phyloP scores from a whole-genome alignment of 2,797 vertebrate species.

The Schizopygopsis malacanthus region DNA sequence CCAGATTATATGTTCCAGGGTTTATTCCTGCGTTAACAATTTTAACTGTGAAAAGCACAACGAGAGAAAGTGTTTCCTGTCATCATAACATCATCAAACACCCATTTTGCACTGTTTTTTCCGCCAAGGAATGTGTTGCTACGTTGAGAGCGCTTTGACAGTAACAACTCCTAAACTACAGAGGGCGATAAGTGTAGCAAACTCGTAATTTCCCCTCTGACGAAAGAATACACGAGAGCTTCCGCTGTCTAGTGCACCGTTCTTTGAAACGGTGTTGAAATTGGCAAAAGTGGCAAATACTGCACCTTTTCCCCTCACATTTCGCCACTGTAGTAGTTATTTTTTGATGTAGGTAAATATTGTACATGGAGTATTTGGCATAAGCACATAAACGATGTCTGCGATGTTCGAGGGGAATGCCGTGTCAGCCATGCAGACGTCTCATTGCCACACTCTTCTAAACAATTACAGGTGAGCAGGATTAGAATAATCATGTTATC shows the following conservation, averaged over 20 bases:
- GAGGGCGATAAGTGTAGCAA: conserved; percentile 12
- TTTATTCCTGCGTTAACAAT: not conserved
- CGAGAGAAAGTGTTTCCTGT: not conserved
- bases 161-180: not conserved
- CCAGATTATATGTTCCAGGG: not conserved
- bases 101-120: not conserved
- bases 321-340: not conserved
- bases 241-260: conserved; percentile 37
- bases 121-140: not conserved
- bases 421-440: conserved; percentile 79
- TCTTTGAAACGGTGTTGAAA: not conserved
- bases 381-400: conserved; percentile 75
- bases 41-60: not conserved
- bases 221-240: conserved; percentile 27
- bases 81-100: not conserved
- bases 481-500: not conserved
- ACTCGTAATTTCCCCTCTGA: not conserved
- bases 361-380: conserved; percentile 66
- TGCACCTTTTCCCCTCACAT: not conserved
- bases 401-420: conserved; percentile 78
- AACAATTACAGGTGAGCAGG: conserved; percentile 75
- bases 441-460: conserved; percentile 73
- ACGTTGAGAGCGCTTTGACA: not conserved
- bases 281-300: not conserved
- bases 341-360: not conserved